phyloP scores from a whole-genome alignment of 1,140 invertebrate species.

The Megathymus violae region DNA sequence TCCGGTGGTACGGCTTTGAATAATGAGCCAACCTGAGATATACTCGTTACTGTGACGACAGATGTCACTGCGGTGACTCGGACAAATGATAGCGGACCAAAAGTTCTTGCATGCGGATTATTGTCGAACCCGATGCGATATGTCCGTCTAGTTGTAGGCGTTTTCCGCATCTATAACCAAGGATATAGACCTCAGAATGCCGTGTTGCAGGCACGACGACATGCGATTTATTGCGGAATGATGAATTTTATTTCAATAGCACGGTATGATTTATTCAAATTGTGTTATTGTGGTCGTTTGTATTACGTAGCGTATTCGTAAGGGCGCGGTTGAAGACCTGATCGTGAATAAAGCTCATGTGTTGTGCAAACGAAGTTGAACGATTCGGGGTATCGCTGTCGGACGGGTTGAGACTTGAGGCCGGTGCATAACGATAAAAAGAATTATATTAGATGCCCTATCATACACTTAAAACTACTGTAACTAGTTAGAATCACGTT shows the following conservation, averaged over 20 bases:
- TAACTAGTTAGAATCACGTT: no score
- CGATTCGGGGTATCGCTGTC: not conserved
- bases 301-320: slow-evolving; percentile 9
- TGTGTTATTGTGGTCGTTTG: slow-evolving; percentile 29
- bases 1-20: slow-evolving; percentile 54
- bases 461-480: no score
- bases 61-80: slow-evolving; percentile 58
- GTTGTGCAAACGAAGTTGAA: not conserved
- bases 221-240: slow-evolving; percentile 29
- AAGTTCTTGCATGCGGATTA: slow-evolving; percentile 57
- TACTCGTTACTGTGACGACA: slow-evolving; percentile 65
- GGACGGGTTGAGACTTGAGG: no score
- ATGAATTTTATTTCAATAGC: slow-evolving; percentile 29
- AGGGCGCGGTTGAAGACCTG: slow-evolving; percentile 8
- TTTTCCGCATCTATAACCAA: not conserved
- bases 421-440: no score
- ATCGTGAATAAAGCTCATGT: not conserved
- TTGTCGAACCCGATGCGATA: slow-evolving; percentile 19
- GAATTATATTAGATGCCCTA: no score
- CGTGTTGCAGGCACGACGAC: not conserved
- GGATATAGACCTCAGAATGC: not conserved
- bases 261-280: slow-evolving; percentile 27
- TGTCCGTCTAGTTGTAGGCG: slow-evolving; percentile 30
- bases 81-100: slow-evolving; percentile 68
- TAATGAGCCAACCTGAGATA: slow-evolving; percentile 64